Evolutionary conservation across 2,113 vertebrate genomes (phyloP), one percentile per base, ranked within the genome.

Genomic region (Halichoeres trimaculatus): DNA sequence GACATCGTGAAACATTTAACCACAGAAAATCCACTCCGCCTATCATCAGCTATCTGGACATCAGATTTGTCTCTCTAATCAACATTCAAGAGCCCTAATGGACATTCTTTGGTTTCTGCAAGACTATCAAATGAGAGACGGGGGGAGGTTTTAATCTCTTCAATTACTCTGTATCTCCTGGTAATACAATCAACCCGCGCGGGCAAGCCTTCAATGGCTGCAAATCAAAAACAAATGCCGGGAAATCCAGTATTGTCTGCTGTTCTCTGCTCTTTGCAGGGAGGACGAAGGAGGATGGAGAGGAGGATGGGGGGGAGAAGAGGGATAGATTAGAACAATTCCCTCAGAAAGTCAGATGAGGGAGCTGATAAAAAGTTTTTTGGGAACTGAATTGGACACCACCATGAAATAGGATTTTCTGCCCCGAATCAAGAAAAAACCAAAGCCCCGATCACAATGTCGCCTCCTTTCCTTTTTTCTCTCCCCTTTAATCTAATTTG

Each of bases 371-470:
- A 74, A 70, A 80, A 34, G 57, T 67, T 80, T 69, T 80, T 83
- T 71, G 66, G 78, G 90, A 83, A 78, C 20, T 2, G 61, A 70
- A 67, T 80, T 67, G 75, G 55, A 80, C 68, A 71, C 84, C 80
- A 85, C 90, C 85, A 80, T 90, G 90, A 92, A 92, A 91, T 82
- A 83, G 80, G 88, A 92, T 91, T 91, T 91, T 90, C 84, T 89
- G 83, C 80, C 41, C 76, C 0, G 20, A 85, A 90, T 85, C 34
- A 76, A 71, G 70, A 86, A 88, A 79, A 85, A 3, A 64, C 52
- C 36, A 38, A 10, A 56, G 56, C 71, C 67, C 65, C 14, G 19
- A 84, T 78, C 71, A 22, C 26, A 10, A 35, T 30, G 57, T 14
- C 50, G 40, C n/a, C 55, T 57, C 35, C 61, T 30, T 34, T 67